Evolutionary conservation across 2,113 vertebrate species (phyloP), one percentile per base, ranked within the genome.

Genomic region (Anhinga anhinga): DNA sequence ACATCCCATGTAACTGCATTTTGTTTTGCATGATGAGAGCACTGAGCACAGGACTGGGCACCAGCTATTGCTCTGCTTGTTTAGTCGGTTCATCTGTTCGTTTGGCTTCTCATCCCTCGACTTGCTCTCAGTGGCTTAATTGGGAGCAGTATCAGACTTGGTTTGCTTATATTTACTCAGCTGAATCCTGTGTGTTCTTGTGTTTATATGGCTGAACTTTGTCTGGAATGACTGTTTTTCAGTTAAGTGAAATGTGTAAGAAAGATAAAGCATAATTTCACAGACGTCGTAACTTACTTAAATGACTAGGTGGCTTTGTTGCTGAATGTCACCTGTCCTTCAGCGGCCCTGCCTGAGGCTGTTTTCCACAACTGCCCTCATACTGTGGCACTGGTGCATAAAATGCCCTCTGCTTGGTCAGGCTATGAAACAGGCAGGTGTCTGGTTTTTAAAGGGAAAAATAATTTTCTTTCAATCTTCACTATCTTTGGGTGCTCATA

Each of bases 61-160:
- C 9, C 40, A 90, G 36, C 36, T 66, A 30, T 65, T 65, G 55
- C 71, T 42, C 49, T 7, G 1, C 44, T 74, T 82, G 40, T 59
- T 91, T 9, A 36, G 11, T 50, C 3, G 1, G 3, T 62, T 67
- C n/a, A 20, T 84, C 29, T 67, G 11, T 26, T 63, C 0, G 0
- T 79, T 82, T 73, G 79, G 13, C 66, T 89, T 71, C 58, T 81
- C 38, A 66, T 13, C 5, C 26, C 18, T 92, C 1, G 0, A n/a
- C n/a, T 85, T 1, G 1, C 36, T 74, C 5, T 1, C 38, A 42
- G 30, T 15, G 2, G 0, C 82, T 80, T 58, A 82, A 73, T 3
- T 50, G n/a, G 82, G 40, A 81, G 62, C 1, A 5, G 27, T 15
- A 45, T 65, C 49, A 65, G 23, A 40, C 40, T 22, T 82, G 21